A percentile compares a stretch with the other conserved stretches of the same genome.
Evolutionary conservation across 2,888 invertebrate species (phyloP).

Genomic region (Oscheius myriophilus): DNA sequence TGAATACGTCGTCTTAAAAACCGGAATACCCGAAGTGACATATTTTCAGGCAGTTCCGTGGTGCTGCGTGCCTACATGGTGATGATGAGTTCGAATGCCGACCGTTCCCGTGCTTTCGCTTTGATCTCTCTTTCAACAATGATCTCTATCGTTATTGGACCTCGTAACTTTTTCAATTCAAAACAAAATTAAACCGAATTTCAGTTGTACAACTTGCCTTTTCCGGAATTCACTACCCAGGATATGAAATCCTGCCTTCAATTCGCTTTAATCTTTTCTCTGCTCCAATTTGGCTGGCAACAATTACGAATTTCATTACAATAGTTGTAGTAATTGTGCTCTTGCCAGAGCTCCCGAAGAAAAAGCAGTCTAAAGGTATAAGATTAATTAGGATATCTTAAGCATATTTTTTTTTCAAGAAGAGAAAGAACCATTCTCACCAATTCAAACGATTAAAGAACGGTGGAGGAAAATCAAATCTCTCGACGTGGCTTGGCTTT

Average conservation of each 20-base stretch:
- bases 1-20: no score
- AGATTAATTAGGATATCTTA: neutral
- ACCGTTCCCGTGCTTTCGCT: conserved; percentile 15
- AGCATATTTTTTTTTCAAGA: neutral
- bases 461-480: neutral
- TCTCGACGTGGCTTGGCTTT: conserved; percentile 13
- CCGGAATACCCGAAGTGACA: no score
- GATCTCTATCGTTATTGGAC: conserved; percentile 12
- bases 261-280: conserved; percentile 22
- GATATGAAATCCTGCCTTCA: conserved; percentile 5
- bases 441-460: neutral
- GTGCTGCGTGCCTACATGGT: conserved; percentile 17
- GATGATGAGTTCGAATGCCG: conserved; percentile 1
- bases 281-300: conserved; percentile 24
- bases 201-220: conserved; percentile 20
- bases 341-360: conserved; percentile 2
- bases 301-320: neutral
- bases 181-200: neutral
- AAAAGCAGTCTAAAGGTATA: neutral
- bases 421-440: neutral
- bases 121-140: conserved; percentile 6
- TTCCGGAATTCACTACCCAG: conserved; percentile 20
- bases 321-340: neutral
- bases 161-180: conserved; percentile 1
- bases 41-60: conserved; percentile 15